phyloP scores from a whole-genome alignment of 2,797 vertebrate species.

The Hypotaenidia philippensis region DNA sequence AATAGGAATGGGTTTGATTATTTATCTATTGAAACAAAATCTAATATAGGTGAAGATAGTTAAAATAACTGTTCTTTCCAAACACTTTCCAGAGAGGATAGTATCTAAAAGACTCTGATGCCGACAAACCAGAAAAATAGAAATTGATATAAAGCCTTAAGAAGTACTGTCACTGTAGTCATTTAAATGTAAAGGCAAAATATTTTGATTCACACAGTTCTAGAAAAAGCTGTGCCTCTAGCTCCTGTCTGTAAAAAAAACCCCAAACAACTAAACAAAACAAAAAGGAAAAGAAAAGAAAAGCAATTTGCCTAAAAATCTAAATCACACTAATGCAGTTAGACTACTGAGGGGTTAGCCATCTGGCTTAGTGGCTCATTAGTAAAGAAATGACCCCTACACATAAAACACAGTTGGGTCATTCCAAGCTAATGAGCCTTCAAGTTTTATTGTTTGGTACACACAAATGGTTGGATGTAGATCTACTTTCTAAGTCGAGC shows the following conservation, averaged over 20 bases:
- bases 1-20: background rate
- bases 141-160: background rate
- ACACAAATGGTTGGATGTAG: slow-evolving; percentile 2
- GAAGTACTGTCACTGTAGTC: background rate
- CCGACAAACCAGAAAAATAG: background rate
- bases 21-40: background rate
- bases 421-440: slow-evolving; percentile 73
- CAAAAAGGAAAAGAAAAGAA: background rate
- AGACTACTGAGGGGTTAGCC: slow-evolving; percentile 52
- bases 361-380: slow-evolving; percentile 73
- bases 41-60: background rate
- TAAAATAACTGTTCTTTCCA: background rate
- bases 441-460: slow-evolving; percentile 62
- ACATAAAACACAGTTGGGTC: slow-evolving; percentile 68
- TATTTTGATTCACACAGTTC: background rate
- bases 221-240: background rate
- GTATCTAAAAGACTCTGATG: background rate
- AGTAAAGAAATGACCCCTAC: slow-evolving; percentile 72
- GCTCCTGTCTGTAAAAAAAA: background rate
- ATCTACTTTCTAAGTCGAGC: background rate
- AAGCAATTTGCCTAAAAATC: slow-evolving; percentile 62
- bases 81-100: background rate
- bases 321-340: slow-evolving; percentile 58
- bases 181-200: background rate
- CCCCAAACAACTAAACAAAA: too few species aligned